Percentiles rank a stretch among this genome's conserved stretches.
Evolutionary conservation across 1,140 invertebrate species (phyloP).

Genomic region (Apis cerana): DNA sequence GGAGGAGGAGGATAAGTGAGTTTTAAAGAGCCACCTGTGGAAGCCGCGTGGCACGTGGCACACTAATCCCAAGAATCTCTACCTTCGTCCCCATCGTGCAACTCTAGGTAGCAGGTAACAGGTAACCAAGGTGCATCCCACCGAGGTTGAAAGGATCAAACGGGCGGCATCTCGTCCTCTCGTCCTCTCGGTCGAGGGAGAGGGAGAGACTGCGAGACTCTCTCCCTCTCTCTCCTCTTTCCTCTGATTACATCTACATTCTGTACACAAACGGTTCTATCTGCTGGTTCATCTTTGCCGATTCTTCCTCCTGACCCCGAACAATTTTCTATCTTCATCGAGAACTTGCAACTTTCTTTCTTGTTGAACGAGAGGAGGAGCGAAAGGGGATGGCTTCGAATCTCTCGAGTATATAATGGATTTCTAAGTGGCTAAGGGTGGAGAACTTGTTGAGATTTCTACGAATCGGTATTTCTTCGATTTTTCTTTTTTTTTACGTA

Average conservation of each 20-base stretch:
- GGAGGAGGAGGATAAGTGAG: constrained; percentile 60
- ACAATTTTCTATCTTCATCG: constrained; percentile 42
- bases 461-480: constrained; percentile 3
- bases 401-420: not conserved
- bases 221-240: constrained; percentile 14
- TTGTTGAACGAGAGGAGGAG: not conserved
- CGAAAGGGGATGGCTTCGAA: constrained; percentile 2
- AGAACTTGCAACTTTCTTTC: not conserved
- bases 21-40: constrained; percentile 67
- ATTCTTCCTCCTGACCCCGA: constrained; percentile 50
- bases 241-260: constrained; percentile 66
- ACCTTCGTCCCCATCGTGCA: constrained; percentile 58
- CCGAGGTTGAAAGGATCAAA: constrained; percentile 54
- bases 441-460: not conserved
- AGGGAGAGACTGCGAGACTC: not conserved
- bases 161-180: constrained; percentile 57
- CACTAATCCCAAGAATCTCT: constrained; percentile 64
- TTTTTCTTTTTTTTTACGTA: too few relatives aligned
- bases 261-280: constrained; percentile 66
- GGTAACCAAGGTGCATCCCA: constrained; percentile 63
- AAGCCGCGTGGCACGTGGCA: constrained; percentile 62
- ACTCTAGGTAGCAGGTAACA: constrained; percentile 66
- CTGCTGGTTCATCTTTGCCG: constrained; percentile 40
- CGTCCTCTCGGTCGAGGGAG: not conserved
- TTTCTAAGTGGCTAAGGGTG: not conserved